Conservation (phyloP, 2,113 vertebrate species). For the Trochalopteron elliotii region DNA sequence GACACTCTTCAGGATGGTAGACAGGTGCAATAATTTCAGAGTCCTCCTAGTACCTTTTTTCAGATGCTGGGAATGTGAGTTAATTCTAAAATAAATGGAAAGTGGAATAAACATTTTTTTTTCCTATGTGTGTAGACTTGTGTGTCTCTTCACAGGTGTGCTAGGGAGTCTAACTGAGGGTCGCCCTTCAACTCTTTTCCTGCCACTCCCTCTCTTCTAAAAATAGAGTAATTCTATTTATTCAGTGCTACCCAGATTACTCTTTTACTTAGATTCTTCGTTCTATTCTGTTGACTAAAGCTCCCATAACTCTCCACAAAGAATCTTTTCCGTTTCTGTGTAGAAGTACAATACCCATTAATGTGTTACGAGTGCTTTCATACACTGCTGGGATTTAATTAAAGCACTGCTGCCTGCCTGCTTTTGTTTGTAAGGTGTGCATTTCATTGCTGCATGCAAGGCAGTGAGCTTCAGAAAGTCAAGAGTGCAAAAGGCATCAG, state of each 20-base stretch:
- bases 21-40: neutral
- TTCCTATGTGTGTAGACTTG: neutral
- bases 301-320: neutral
- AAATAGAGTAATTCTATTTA: neutral
- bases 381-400: neutral
- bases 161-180: neutral
- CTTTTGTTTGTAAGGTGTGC: neutral
- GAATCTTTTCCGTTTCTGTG: neutral
- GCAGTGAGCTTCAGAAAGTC: neutral
- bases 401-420: neutral
- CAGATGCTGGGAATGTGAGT: neutral
- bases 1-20: neutral
- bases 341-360: neutral
- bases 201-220: fast-evolving
- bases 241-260: neutral
- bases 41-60: neutral
- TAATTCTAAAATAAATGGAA: neutral
- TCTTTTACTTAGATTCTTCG: neutral
- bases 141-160: neutral
- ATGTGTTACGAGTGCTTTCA: neutral
- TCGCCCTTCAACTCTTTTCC: neutral
- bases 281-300: neutral
- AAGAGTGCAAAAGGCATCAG: neutral
- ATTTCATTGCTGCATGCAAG: neutral
- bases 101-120: neutral